Percentiles rank a stretch among this genome's conserved stretches.
Conservation (phyloP, 2,888 invertebrate species). For the Nymphalis c-album region DNA sequence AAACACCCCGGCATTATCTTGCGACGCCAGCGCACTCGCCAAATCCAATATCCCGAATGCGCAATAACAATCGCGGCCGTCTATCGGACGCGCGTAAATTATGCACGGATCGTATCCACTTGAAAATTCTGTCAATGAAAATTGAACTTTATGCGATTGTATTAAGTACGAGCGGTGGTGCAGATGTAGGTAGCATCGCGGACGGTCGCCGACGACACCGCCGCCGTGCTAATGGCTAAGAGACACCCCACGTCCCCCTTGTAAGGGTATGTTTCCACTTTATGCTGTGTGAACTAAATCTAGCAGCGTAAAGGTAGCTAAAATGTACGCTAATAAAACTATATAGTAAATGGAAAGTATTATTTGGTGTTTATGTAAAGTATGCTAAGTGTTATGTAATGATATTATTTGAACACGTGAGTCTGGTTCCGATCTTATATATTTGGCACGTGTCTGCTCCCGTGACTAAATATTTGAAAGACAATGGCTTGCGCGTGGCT, state of each 20-base stretch:
- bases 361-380: not conserved
- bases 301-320: not conserved
- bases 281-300: slow-evolving; percentile 1
- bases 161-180: slow-evolving; percentile 39
- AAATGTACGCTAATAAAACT: not conserved
- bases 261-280: slow-evolving; percentile 31
- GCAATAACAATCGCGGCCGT: slow-evolving; percentile 79
- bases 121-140: slow-evolving; percentile 33
- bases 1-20: slow-evolving; percentile 53
- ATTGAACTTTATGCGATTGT: slow-evolving; percentile 42
- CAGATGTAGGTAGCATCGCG: slow-evolving; percentile 38
- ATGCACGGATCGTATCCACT: slow-evolving; percentile 59
- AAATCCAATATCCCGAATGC: slow-evolving; percentile 77
- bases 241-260: slow-evolving; percentile 55
- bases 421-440: not conserved
- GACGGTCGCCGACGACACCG: slow-evolving; percentile 64
- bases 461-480: slow-evolving; percentile 2
- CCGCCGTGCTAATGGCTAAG: slow-evolving; percentile 72
- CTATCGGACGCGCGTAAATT: slow-evolving; percentile 80
- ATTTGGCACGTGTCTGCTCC: not conserved
- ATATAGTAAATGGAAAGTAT: not conserved
- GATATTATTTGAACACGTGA: not conserved
- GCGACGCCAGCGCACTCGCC: slow-evolving; percentile 61
- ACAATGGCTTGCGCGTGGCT: slow-evolving; percentile 3
- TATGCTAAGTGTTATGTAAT: not conserved